phyloP scores from a whole-genome alignment of 2,797 vertebrate species.

The Sebastes matsubarae region DNA sequence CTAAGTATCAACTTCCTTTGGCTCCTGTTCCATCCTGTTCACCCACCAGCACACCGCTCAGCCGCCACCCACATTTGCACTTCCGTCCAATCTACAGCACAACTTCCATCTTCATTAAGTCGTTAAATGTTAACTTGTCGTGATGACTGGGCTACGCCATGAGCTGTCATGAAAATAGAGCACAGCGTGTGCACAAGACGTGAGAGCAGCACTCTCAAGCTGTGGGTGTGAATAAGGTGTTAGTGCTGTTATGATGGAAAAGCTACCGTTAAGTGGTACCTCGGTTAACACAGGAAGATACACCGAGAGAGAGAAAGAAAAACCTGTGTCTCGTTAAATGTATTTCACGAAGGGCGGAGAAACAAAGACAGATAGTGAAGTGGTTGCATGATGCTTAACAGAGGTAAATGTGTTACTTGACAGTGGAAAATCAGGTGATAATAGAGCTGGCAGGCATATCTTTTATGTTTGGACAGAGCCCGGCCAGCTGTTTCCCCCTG shows the following conservation, averaged over 20 bases:
- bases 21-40: neutral
- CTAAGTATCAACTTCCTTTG: neutral
- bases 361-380: neutral
- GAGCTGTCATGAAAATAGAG: constrained; percentile 59
- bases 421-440: neutral
- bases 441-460: neutral
- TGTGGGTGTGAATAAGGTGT: constrained; percentile 76
- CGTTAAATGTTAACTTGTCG: constrained; percentile 54
- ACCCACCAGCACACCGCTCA: neutral
- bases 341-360: neutral
- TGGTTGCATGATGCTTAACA: neutral
- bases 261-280: constrained; percentile 27
- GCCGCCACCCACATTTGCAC: constrained; percentile 34
- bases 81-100: constrained; percentile 18
- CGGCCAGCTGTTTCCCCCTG: neutral
- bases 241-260: constrained; percentile 56
- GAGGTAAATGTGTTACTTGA: constrained; percentile 4
- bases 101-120: constrained; percentile 42
- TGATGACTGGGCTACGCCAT: constrained; percentile 37
- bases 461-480: neutral
- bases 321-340: constrained; percentile 9
- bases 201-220: constrained; percentile 63
- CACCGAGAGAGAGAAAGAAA: neutral
- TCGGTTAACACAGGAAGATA: constrained; percentile 11
- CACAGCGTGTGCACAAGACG: constrained; percentile 47